Percentiles rank a stretch among this genome's conserved stretches.
Evolutionary conservation across 2,113 vertebrate genomes (phyloP).

Genomic region (Phylloscopus trochiloides): DNA sequence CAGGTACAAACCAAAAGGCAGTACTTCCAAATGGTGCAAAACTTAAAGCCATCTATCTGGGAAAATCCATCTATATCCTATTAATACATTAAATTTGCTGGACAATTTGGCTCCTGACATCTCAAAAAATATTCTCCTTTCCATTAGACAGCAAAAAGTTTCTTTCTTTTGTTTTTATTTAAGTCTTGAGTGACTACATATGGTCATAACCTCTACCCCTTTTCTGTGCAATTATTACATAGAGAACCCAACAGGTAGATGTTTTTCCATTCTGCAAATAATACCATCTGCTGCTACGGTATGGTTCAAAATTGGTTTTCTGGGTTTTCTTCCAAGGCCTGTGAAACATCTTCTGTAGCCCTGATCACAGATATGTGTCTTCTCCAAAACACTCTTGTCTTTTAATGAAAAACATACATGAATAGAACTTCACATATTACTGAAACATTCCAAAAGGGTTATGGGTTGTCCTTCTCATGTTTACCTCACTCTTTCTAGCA

Average conservation of each 20-base stretch:
- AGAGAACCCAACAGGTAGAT: background rate
- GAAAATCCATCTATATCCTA: background rate
- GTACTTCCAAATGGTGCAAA: background rate
- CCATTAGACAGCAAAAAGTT: background rate
- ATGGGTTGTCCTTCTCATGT: background rate
- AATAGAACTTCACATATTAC: background rate
- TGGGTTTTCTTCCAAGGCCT: background rate
- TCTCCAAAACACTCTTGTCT: background rate
- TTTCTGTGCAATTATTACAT: background rate
- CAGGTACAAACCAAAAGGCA: background rate
- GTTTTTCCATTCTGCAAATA: background rate
- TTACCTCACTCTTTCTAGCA: background rate
- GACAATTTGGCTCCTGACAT: background rate
- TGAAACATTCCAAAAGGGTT: background rate
- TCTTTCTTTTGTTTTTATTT: background rate
- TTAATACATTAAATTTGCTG: background rate
- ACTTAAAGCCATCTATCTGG: background rate
- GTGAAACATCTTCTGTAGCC: background rate
- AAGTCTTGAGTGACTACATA: background rate
- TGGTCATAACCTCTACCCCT: background rate
- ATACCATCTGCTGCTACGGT: background rate
- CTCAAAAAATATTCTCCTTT: background rate
- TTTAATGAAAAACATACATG: background rate
- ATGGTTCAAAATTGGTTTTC: background rate
- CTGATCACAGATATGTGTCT: background rate